Conservation (phyloP, 2,113 vertebrate species). For the Pedionomus torquatus region DNA sequence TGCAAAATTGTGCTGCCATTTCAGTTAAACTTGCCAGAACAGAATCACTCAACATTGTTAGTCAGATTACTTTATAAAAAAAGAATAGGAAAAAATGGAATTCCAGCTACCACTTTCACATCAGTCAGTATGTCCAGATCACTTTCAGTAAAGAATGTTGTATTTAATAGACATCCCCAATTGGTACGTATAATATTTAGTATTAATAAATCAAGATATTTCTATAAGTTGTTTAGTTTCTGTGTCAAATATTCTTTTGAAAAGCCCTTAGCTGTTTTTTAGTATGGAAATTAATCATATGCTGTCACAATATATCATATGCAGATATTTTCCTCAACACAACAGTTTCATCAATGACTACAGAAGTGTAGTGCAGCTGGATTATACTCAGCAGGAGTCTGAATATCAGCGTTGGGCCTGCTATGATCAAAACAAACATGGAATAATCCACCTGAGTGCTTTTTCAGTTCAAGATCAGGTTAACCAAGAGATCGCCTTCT, state of each 20-base stretch:
- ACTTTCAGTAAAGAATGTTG: background rate
- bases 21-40: background rate
- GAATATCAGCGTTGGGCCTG: background rate
- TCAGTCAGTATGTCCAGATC: background rate
- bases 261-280: background rate
- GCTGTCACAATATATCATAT: background rate
- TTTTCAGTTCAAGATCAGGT: background rate
- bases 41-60: background rate
- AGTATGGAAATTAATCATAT: background rate
- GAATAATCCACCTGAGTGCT: background rate
- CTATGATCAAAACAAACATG: background rate
- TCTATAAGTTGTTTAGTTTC: background rate
- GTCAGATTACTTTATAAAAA: background rate
- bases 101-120: background rate
- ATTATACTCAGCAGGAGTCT: background rate
- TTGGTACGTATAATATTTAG: background rate
- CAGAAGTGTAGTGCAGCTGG: background rate
- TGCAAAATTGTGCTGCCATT: background rate
- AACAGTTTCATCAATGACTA: background rate
- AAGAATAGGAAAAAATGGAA: accelerated
- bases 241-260: background rate
- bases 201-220: background rate
- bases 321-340: background rate
- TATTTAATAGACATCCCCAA: background rate
- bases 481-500: background rate